These are phyloP conservation scores for Aleiodes testaceus DNA, from an alignment of 2,888 invertebrate genomes.

Conservation along the genomic window DNA sequence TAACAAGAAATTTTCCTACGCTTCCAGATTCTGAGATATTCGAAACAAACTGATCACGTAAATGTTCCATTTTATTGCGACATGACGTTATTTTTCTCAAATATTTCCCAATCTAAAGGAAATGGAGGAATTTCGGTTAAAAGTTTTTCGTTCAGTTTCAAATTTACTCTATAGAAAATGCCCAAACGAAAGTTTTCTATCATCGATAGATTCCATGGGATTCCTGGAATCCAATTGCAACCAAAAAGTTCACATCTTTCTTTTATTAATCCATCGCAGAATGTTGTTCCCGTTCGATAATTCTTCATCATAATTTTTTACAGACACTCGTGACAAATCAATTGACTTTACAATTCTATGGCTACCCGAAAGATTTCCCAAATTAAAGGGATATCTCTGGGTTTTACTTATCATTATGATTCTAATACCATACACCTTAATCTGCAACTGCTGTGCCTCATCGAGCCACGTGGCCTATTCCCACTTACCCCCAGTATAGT, in stretches of 20 bases:
- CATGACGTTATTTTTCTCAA: too few relatives aligned
- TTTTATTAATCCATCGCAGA: not conserved
- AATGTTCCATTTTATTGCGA: too few relatives aligned
- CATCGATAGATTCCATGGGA: too few relatives aligned
- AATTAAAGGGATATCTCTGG: slow-evolving; percentile 76
- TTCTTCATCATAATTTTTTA: slow-evolving; percentile 64
- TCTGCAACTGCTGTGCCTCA: slow-evolving; percentile 59
- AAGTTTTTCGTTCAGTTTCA: too few relatives aligned
- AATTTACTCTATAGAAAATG: too few relatives aligned
- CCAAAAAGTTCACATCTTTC: not conserved
- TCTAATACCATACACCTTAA: slow-evolving; percentile 55
- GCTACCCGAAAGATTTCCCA: slow-evolving; percentile 82
- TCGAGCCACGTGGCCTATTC: slow-evolving; percentile 58
- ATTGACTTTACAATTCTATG: slow-evolving; percentile 85
- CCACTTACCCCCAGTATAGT: slow-evolving; percentile 57
- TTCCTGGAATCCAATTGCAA: too few relatives aligned
- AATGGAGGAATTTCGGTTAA: too few relatives aligned
- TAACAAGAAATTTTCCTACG: too few relatives aligned
- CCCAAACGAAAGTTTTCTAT: too few relatives aligned
- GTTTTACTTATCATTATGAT: slow-evolving; percentile 66
- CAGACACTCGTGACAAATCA: slow-evolving; percentile 77
- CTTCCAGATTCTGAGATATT: too few relatives aligned
- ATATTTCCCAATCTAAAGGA: too few relatives aligned
- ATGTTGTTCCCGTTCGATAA: not conserved
- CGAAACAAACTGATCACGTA: too few relatives aligned